phyloP scores from a whole-genome alignment of 2,797 vertebrate genomes.

The Tangara arthus region DNA sequence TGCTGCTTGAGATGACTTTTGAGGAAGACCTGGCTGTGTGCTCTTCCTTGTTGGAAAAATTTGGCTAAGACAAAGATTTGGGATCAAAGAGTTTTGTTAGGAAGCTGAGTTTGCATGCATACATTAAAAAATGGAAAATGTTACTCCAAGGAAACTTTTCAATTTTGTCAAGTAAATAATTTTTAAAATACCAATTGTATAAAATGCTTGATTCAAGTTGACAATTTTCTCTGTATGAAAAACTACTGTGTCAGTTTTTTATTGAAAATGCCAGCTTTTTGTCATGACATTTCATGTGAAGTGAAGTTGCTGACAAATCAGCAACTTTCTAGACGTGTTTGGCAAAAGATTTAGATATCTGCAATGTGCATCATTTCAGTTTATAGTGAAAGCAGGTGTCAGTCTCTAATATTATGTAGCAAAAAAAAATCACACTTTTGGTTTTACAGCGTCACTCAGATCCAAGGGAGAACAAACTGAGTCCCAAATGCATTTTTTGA shows the following conservation, averaged over 20 bases:
- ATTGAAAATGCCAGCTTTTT: background rate
- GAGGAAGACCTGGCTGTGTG: background rate
- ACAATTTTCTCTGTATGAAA: background rate
- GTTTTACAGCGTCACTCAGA: background rate
- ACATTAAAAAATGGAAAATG: background rate
- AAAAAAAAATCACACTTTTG: background rate
- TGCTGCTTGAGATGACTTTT: background rate
- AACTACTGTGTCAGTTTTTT: background rate
- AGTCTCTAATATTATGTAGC: background rate
- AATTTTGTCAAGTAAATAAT: background rate
- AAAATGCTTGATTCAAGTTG: background rate
- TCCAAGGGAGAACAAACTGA: background rate
- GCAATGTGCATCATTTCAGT: background rate
- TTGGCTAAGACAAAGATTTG: background rate
- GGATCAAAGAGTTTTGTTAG: background rate
- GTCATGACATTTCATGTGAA: background rate
- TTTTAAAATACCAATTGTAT: background rate
- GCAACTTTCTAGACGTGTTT: background rate
- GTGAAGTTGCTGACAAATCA: background rate
- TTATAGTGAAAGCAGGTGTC: background rate
- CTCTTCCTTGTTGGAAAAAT: background rate
- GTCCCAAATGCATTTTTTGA: background rate
- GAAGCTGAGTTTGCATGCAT: background rate
- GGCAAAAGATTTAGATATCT: background rate
- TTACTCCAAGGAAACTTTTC: background rate